Base-by-base conservation (phyloP, 2,888 invertebrate species). In the Dynastes grantii region DNA sequence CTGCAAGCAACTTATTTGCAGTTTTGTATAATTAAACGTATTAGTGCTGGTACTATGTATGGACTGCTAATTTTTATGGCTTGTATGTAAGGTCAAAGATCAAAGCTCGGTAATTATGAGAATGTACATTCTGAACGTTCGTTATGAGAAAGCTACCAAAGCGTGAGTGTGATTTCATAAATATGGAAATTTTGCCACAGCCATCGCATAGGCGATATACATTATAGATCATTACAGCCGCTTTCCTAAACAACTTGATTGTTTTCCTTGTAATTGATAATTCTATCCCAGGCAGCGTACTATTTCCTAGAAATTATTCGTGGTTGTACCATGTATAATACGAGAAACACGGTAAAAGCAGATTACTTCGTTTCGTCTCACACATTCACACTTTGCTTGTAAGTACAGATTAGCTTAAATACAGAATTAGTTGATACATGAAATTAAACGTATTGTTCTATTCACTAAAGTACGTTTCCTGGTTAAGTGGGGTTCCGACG, bases 121-220 rank as follows among this genome's bases (percentile, higher is more conserved):
- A 75, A 73, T 53, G 58, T 58, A 58, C 9, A 61, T 73, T 22
- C 49, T 49, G 16, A 45, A 40, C 45, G 45, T 75, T 75, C 45
- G 58, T 75, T 75, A 75, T 75, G 73, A 75, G 73, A 75, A 75
- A 75, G 61, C 73, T 75, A 75, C 61, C 73, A 63, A 22, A 75
- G 45, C 73, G 73, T 75, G 73, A 63, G 61, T 61, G 61, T 61
- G 61, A 49, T 61, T 75, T 61, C 45, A 63, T 75, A 75, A 63
- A 75, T 58, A 75, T 75, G 73, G 73, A 75, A 9, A 75, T 75
- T 61, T 75, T 49, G 27, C 29, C 29, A 27, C 45, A 40, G 13
- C 73, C 5, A 32, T 32, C 8, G 22, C 61, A 61, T 75, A 22
- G 49, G 11, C 51, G 68, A 51, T 68, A 68, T 27, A 49, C 51